Evolutionary conservation across 2,113 vertebrate genomes (phyloP), one percentile per base, ranked within the genome.

Genomic region (Entomyzon cyanotis): DNA sequence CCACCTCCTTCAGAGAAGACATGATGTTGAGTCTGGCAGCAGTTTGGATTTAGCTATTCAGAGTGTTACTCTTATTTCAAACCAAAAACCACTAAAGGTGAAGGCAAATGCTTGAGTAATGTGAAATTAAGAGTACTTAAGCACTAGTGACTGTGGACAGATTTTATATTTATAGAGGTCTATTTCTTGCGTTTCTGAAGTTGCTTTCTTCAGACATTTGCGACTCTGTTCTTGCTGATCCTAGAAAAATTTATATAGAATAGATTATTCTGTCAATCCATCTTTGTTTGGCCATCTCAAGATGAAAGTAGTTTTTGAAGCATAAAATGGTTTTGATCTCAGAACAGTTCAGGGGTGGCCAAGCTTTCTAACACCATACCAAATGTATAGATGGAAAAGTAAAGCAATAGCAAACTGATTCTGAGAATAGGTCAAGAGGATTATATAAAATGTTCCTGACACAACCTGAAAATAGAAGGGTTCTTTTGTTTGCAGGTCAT

Each of bases 401-500:
- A 33, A 85, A 74, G 56, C 49, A 33, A n/a, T 10, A 90, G 42
- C 19, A 87, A 87, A 56, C 30, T 11, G n/a, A 59, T 77, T 85
- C 41, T 65, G 39, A 56, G 33, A 71, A 39, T 5, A 55, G 33
- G 10, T 64, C 14, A 42, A 47, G 55, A 87, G 60, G 15, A 55
- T 37, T 63, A 12, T 62, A 14, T 74, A 47, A 69, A 74, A 56
- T 70, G 12, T 89, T 89, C 67, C 24, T 93, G 71, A 39, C 86
- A 37, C 11, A 35, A 9, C 1, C 2, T 89, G 62, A 76, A 85
- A 84, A 68, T 74, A 79, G n/a, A 88, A 70, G 33, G 3, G 6
- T 49, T 85, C 16, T 96, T 86, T 90, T 94, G 73, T 81, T 76
- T 94, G 71, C 84, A 84, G 30, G 84, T 90, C 62, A 78, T 91